Base-by-base conservation (phyloP, 2,888 invertebrate genomes). In the Drosophila multiciliata region DNA sequence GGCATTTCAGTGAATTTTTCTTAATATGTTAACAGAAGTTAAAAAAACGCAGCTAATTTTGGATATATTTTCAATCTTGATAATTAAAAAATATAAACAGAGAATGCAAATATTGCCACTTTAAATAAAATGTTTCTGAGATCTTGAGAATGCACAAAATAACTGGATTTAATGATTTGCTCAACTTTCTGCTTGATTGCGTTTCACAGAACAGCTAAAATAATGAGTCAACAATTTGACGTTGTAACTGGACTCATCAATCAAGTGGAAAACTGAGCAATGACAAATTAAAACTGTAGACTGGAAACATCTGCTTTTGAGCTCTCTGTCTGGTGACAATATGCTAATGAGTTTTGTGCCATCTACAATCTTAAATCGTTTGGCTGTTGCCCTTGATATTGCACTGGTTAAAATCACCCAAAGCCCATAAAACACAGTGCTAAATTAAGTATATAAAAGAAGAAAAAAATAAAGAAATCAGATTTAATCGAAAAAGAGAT, bases 281-380 rank as follows among this genome's bases (percentile, higher is more conserved):
- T 63, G 68, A 58, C 49, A 70, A 69, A 57, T 35, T 49, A 49
- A 57, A 71, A 57, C 48, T 36, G 29, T 45, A 49, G n/a, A 1
- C 15, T 35, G 42, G 36, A 49, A 68, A 63, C 66, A 77, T 60
- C 74, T 77, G 77, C 32, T 66, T 55, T 17, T 53, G 42, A 67
- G 67, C 62, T 65, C 67, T 59, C 67, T 74, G 74, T 32, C 70
- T 53, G 64, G 40, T 58, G 74, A 66, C 74, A 78, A 74, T 74
- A 74, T 78, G 78, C 62, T 78, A 78, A 78, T 74, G 67, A 74
- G 76, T 54, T 72, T 67, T 64, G 50, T 64, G 63, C 66, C 60
- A 60, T 65, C 62, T 66, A 42, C 49, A 61, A 65, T 68, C 76
- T 73, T 63, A 73, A 72, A 66, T 72, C 40, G 38, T 53, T 36